phyloP scores from a whole-genome alignment of 2,888 invertebrate genomes.

The Lochmaea capreae region DNA sequence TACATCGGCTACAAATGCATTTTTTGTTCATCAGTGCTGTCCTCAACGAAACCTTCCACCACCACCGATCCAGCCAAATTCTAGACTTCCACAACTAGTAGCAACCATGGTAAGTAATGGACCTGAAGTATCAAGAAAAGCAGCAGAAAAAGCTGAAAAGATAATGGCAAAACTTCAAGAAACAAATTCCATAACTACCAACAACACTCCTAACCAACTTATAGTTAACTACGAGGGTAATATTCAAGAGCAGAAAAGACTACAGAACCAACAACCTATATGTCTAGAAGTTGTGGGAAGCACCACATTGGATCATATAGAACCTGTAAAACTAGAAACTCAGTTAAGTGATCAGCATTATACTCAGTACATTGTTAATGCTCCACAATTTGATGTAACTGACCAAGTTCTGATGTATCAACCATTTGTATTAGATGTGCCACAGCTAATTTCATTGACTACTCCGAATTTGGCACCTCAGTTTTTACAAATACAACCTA shows the following conservation, averaged over 20 bases:
- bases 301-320: slow-evolving; percentile 55
- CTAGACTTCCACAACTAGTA: slow-evolving; percentile 58
- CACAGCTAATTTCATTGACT: slow-evolving; percentile 58
- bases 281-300: slow-evolving; percentile 40
- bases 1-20: slow-evolving; percentile 55
- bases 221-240: slow-evolving; percentile 31
- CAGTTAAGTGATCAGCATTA: slow-evolving; percentile 45
- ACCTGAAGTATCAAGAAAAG: slow-evolving; percentile 54
- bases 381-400: slow-evolving; percentile 54
- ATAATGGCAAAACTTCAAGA: slow-evolving; percentile 39
- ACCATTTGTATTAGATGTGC: slow-evolving; percentile 61
- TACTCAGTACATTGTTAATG: slow-evolving; percentile 58
- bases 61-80: slow-evolving; percentile 54
- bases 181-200: slow-evolving; percentile 13
- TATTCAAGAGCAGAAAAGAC: slow-evolving; percentile 14
- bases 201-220: slow-evolving; percentile 21
- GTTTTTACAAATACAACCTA: slow-evolving; percentile 57
- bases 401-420: slow-evolving; percentile 61
- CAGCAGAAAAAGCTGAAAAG: slow-evolving; percentile 48
- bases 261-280: slow-evolving; percentile 24
- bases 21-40: slow-evolving; percentile 62
- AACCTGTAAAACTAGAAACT: slow-evolving; percentile 55
- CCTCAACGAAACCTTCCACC: slow-evolving; percentile 59
- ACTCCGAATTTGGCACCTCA: slow-evolving; percentile 56
- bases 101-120: slow-evolving; percentile 62